Evolutionary conservation across 2,113 vertebrate genomes (phyloP), one percentile per base, ranked within the genome.

Genomic region (Macquaria ambigua): DNA sequence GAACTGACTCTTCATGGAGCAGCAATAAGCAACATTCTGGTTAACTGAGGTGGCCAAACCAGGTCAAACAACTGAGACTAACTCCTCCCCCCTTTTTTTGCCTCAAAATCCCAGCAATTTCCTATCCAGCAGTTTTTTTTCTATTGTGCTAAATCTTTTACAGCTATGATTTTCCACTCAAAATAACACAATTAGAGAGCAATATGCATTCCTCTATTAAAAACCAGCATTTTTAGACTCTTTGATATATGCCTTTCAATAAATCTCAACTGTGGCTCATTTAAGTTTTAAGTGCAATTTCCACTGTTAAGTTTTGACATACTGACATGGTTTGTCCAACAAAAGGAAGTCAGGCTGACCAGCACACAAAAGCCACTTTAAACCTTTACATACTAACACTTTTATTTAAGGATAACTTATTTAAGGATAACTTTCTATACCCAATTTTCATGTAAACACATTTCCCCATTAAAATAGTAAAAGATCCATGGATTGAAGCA

Each of bases 381-480:
- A 82, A 68, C 39, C 43, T 81, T 82, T 50, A 83, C 25, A 77
- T 23, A 85, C 59, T n/a, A n/a, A n/a, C n/a, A n/a, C n/a, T n/a
- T n/a, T n/a, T n/a, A n/a, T n/a, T 81, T 11, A n/a, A 84, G 43
- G 74, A 73, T 15, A 76, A 76, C 4, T 41, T 74, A n/a, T n/a
- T 81, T 11, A n/a, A 84, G 43, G 74, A 73, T 15, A 76, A 76
- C 4, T 41, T 74, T 87, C 39, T 81, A 81, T 73, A 59, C 25
- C 76, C 48, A 74, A 79, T 74, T 86, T 77, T 79, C 31, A 81
- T 92, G 93, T 92, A 93, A 93, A 93, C 92, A 89, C 62, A 43
- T 77, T 86, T 84, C 56, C 75, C 63, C 41, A 71, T 71, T 80
- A 56, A 85, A 81, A 86, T 37, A 87, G 64, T 62, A 81, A 87